Evolutionary conservation across 2,888 invertebrate species (phyloP), one percentile per base, ranked within the genome.

Genomic region (Pyralis farinalis): DNA sequence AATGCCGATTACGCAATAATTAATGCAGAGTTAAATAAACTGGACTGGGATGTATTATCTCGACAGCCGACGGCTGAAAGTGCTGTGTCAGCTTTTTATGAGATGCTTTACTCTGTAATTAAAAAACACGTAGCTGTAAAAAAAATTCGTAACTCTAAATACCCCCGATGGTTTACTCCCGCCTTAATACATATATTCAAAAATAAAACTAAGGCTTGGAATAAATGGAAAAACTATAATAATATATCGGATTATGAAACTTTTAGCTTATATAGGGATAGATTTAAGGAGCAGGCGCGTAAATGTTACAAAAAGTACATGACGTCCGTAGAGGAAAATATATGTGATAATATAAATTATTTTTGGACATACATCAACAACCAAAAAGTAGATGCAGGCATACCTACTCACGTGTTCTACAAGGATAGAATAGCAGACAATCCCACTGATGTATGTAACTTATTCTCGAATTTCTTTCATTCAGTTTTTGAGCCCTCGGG

Each of bases 271-370:
- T 31, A 21, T 20, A 39, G 51, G 28, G 31, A 39, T 8, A 16
- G 34, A 6, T 53, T 53, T 34, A 46, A 48, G 25, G 8, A 8
- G 0, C 39, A 46, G 31, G 44, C 34, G 28, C 12, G 34, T 0
- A 35, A 21, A 7, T 45, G 44, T 32, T 49, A 38, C 40, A 10
- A 12, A 6, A 34, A 11, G 2, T 51, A 51, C 11, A 35, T 44
- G 1, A 22, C 8, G 8, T 27, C 22, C 10, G 39, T 48, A 3
- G 46, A 51, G 33, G 20, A 39, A 21, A 41, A 30, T 27, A 37
- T 49, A 8, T 12, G 35, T 4, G 39, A 25, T 12, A 44, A 51
- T 34, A 33, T 49, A 1, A 51, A 49, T 37, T 33, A 37, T 10
- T 50, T 50, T 12, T 44, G 43, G 44, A 37, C 12, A n/a, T 44